Percentiles rank a stretch among this genome's conserved stretches.
These are phyloP conservation scores for Diaphora mendica DNA, from an alignment of 2,888 invertebrate species.

Conservation along the genomic window DNA sequence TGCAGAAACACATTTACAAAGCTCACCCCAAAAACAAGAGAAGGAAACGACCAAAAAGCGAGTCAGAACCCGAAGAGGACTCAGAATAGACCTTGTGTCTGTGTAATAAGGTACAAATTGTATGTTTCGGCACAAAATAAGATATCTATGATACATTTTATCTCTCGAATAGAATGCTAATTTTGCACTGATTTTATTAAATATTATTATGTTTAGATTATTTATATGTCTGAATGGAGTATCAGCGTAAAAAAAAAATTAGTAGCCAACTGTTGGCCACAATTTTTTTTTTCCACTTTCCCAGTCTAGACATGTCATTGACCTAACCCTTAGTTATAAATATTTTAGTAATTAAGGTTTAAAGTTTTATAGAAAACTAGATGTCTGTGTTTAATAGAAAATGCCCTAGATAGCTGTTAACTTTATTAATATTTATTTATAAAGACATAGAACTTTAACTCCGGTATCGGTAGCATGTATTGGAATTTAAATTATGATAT, in stretches of 20 bases:
- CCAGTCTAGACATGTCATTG: not conserved
- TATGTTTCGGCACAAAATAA: constrained; percentile 14
- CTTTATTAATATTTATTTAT: not conserved
- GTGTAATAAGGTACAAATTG: constrained; percentile 37
- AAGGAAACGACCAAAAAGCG: constrained; percentile 56
- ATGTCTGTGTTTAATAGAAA: not conserved
- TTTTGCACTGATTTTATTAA: constrained; percentile 5
- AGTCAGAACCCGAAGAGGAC: constrained; percentile 46
- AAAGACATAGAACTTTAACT: not conserved
- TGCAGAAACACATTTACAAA: constrained; percentile 73
- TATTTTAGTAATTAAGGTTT: not conserved
- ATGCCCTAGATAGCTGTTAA: not conserved
- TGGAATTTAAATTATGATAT: not conserved
- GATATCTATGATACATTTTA: not conserved
- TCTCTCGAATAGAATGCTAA: not conserved
- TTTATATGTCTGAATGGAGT: not conserved
- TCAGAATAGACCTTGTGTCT: constrained; percentile 39
- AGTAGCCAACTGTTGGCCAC: not conserved
- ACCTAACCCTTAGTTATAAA: not conserved
- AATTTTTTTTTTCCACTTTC: no score
- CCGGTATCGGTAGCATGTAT: not conserved
- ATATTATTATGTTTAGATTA: not conserved
- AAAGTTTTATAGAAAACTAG: constrained; percentile 3
- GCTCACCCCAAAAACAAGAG: constrained; percentile 65
- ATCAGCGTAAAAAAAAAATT: not conserved